Base-by-base conservation (phyloP, 2,888 invertebrate species). In the Parnassius glacialis region DNA sequence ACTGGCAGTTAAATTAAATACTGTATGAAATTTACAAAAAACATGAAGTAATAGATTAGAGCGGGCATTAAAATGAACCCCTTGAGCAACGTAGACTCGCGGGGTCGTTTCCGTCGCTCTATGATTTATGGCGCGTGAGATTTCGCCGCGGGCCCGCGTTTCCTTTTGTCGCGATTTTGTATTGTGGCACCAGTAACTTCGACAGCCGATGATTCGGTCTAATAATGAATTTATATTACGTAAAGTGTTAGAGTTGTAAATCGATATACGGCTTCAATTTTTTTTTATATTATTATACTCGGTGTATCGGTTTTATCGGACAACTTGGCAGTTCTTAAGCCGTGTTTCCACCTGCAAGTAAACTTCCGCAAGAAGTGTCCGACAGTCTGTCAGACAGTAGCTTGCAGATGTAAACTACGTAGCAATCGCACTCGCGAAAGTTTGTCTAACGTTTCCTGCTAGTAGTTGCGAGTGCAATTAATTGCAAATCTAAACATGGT, bases 121-220 rank as follows among this genome's bases (percentile, higher is more conserved):
- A 80, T 86, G 85, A 86, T 86, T 85, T 85, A 86, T 86, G 70
- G 75, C 70, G 66, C 70, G 72, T 70, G 77, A 83, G 85, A 86
- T 84, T 84, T 79, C 74, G 75, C 75, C 70, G 69, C 70, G 73
- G 76, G 75, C 68, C 75, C 71, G 71, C 72, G 78, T 78, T 80
- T 80, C 81, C 81, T 80, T 77, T 80, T 76, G 79, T 79, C 75
- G 73, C 67, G 70, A 72, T 73, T 73, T 71, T 76, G 74, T 74
- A 76, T 78, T 78, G 79, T 79, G 83, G 76, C 16, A 12, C 52
- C 50, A 44, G 51, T 43, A 16, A 13, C 62, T 54, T 59, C 52
- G 56, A 63, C 50, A 59, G 47, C 59, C 55, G 59, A 59, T 59
- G 59, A 55, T 52, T 62, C 44, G 45, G 43, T 43, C 59, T 51